These are phyloP conservation scores for Tetrapedia diversipes DNA, from an alignment of 2,888 invertebrate genomes.

Conservation along the genomic window DNA sequence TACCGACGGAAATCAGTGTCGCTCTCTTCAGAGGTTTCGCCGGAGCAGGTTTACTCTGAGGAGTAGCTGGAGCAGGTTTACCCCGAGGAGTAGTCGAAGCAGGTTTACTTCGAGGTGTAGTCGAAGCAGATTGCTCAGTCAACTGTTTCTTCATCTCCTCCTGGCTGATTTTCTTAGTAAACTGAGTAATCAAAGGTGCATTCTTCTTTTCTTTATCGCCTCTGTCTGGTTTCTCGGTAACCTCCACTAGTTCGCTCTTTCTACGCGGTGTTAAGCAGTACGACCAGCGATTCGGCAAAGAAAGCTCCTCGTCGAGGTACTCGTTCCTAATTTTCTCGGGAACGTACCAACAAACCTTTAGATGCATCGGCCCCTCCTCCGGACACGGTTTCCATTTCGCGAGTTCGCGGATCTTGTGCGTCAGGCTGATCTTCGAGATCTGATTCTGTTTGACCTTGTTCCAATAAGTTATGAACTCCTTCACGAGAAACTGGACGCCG, in stretches of 20 bases:
- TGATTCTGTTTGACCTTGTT: constrained; percentile 76
- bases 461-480: constrained; percentile 87
- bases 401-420: constrained; percentile 85
- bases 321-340: constrained; percentile 84
- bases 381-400: constrained; percentile 86
- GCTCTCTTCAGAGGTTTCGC: constrained; percentile 75
- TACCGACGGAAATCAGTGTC: constrained; percentile 74
- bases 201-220: constrained; percentile 75
- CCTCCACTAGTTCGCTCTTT: constrained; percentile 60
- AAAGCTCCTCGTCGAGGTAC: constrained; percentile 82
- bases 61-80: too few species aligned
- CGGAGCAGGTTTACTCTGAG: too few species aligned
- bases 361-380: constrained; percentile 84
- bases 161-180: constrained; percentile 81
- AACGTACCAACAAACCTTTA: constrained; percentile 88
- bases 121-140: constrained; percentile 39
- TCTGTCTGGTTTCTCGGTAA: constrained; percentile 57
- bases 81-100: too few species aligned
- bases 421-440: constrained; percentile 83
- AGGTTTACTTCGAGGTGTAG: constrained; percentile 43
- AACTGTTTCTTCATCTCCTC: constrained; percentile 79
- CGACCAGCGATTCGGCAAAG: constrained; percentile 85
- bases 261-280: constrained; percentile 80
- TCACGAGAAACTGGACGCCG: constrained; percentile 85
- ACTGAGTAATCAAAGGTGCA: constrained; percentile 83